phyloP scores from a whole-genome alignment of 2,113 vertebrate genomes.

The Mola mola region DNA sequence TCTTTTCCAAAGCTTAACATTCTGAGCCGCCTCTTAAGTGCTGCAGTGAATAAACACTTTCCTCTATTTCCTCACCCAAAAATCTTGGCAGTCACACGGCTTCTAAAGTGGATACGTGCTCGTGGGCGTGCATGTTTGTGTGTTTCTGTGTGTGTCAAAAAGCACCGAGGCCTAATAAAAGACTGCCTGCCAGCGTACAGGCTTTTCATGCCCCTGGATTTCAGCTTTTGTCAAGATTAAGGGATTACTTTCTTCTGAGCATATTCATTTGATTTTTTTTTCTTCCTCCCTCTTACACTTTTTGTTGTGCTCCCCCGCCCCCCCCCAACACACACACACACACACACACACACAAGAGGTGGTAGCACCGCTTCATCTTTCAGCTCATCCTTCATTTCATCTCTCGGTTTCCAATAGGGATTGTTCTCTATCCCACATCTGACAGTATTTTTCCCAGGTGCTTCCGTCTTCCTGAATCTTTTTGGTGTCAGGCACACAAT shows the following conservation, averaged over 20 bases:
- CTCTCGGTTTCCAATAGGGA: constrained; percentile 40
- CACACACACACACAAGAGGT: constrained; percentile 12
- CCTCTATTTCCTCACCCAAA: constrained; percentile 40
- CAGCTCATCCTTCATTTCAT: constrained; percentile 61
- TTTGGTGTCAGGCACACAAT: too few relatives aligned
- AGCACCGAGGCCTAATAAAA: constrained; percentile 70
- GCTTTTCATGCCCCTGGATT: constrained; percentile 77
- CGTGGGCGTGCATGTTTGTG: constrained; percentile 28
- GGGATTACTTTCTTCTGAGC: constrained; percentile 75
- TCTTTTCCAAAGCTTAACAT: constrained; percentile 40
- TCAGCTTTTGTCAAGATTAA: constrained; percentile 78
- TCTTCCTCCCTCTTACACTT: constrained; percentile 39
- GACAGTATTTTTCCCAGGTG: constrained; percentile 43
- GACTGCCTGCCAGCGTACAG: constrained; percentile 59
- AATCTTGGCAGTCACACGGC: constrained; percentile 44
- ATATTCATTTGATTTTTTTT: constrained; percentile 64
- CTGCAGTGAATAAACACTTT: constrained; percentile 54
- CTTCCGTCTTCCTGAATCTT: constrained; percentile 28
- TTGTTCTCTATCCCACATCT: constrained; percentile 46
- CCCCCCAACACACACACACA: too few relatives aligned
- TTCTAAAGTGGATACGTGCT: constrained; percentile 53
- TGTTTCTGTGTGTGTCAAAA: constrained; percentile 57
- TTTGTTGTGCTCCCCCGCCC: constrained; percentile 29
- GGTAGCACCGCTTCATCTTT: constrained; percentile 25
- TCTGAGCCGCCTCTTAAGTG: constrained; percentile 57